Base-by-base conservation (phyloP, 1,140 invertebrate species). In the Hyposmocoma kahamanoa region DNA sequence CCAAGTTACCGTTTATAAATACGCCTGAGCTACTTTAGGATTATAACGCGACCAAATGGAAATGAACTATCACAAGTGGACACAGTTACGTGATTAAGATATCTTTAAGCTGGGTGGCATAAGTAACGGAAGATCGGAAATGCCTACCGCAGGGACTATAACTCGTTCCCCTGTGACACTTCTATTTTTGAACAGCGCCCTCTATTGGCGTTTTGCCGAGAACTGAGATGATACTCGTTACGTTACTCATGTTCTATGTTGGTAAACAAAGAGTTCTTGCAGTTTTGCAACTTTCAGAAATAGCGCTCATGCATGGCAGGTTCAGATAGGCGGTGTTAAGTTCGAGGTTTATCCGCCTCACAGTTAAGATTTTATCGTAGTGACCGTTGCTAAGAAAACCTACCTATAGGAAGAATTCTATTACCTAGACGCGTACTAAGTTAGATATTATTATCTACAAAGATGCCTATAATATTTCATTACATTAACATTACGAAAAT, bases 201-300 rank as follows among this genome's bases (percentile, higher is more conserved):
- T 80, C 79, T 83, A 70, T 78, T 82, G 78, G 78, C 75, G 68
- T 70, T 62, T 64, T 82, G 78, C 78, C 78, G 73, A 79, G 74
- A 6, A 28, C 6, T 28, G 6, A 11, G 38, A 22, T 41, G 38
- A 56, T 64, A 59, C 49, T 57, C 57, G 56, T 53, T 56, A 59
- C 56, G 69, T 81, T 77, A 81, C 77, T 81, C 77, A 79, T 73
- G 54, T 61, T 76, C 73, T 78, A 78, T 78, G 77, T 78, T 78
- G 60, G 72, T 78, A 81, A 81, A 81, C 72, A 78, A 81, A 78
- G 72, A 36, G 10, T 36, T 10, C 13, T 30, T 3, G 28, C 28
- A 1, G 8, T 30, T 30, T 30, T 8, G 13, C 2, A 6, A 30
- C 28, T 6, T 6, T 2, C n/a, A n/a, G n/a, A n/a, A n/a, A n/a